Percentiles rank a stretch among this genome's conserved stretches.
phyloP scores from a whole-genome alignment of 2,888 invertebrate species.

The Sesia bembeciformis region DNA sequence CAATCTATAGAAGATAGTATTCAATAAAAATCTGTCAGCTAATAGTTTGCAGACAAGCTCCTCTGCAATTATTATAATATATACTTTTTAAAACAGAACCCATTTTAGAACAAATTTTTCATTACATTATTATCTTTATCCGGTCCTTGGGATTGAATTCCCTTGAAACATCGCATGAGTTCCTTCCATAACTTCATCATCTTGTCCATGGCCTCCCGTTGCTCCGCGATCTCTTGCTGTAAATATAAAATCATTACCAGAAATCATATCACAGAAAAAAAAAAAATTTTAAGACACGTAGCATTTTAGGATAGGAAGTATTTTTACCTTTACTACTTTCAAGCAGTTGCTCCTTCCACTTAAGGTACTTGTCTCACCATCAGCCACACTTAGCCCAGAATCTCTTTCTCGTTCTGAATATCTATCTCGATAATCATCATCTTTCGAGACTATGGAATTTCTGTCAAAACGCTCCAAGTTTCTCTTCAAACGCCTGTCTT shows the following conservation, averaged over 20 bases:
- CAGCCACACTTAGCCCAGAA: constrained; percentile 57
- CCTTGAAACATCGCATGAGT: constrained; percentile 62
- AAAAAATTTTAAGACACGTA: neutral
- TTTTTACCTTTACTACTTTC: constrained; percentile 50
- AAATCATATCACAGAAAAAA: neutral
- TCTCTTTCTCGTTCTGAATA: constrained; percentile 55
- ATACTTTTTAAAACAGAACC: too few relatives aligned
- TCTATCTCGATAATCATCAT: constrained; percentile 46
- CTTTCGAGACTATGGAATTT: constrained; percentile 43
- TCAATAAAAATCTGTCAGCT: too few relatives aligned
- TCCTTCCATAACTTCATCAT: constrained; percentile 70
- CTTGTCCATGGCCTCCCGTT: constrained; percentile 65
- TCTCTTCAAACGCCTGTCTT: constrained; percentile 30
- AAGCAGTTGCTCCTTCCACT: constrained; percentile 58
- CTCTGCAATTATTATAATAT: too few relatives aligned
- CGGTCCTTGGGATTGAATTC: constrained; percentile 35
- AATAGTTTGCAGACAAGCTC: too few relatives aligned
- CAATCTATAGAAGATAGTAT: too few relatives aligned
- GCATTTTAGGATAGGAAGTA: neutral
- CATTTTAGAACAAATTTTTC: too few relatives aligned
- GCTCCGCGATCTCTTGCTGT: constrained; percentile 63
- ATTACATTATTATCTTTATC: constrained; percentile 19
- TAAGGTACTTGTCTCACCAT: constrained; percentile 51
- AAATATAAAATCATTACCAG: constrained; percentile 4
- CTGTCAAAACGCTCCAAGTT: constrained; percentile 43